Evolutionary conservation across 2,888 invertebrate genomes (phyloP), one percentile per base, ranked within the genome.

Genomic region (Trichopoda pennipes): DNA sequence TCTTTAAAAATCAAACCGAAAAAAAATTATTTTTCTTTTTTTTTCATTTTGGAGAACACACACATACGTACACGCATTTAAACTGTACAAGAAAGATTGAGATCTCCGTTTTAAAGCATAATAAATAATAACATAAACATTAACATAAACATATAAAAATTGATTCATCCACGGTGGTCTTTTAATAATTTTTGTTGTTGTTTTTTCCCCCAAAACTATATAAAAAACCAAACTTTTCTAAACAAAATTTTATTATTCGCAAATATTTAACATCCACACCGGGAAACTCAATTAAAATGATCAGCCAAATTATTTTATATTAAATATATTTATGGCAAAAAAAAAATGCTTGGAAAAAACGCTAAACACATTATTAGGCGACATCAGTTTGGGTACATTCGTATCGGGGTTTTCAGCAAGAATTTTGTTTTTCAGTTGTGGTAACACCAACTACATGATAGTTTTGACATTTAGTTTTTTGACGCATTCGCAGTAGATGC

Each of bases 1-100:
- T 70, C 60, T 60, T 70, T 70, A 60, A 70, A 70, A 70, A 70
- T 38, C 63, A 49, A 23, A 14, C 32, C 58, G 35, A 49, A 58
- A 21, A 49, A 70, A 60, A 49, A 58, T 58, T 70, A 38, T 68
- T 69, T 44, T 17, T 4, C 17, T 17, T 35, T 51, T 64, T 53
- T 60, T 35, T 49, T 47, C 58, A 35, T 60, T 49, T 38, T 38
- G 38, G 47, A 32, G 44, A 56, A 56, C 55, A n/a, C 51, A 66
- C 21, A 56, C 55, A n/a, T 53, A 66, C 21, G 21, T 38, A 47
- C 19, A 47, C 44, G 23, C 53, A 68, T 42, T 55, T 21, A 49
- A 49, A 49, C 49, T 58, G 3, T 55, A 28, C 28, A 28, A 28
- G 12, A 10, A 17, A 35, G 56, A 32, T 56, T 32, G n/a, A 32